Conservation (phyloP, 2,888 invertebrate species). For the Ophonus ardosiacus region DNA sequence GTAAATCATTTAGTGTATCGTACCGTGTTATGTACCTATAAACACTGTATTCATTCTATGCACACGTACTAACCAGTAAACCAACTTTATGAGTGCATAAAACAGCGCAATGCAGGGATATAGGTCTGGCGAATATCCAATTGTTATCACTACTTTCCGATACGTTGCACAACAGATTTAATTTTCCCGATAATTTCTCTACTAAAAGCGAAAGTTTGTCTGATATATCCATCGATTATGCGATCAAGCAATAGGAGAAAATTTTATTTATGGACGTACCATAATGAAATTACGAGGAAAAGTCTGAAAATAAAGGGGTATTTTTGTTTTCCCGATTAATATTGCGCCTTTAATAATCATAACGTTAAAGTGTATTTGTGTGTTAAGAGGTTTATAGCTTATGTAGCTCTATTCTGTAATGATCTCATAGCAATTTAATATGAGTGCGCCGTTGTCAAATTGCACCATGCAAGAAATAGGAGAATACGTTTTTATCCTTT, state of each 20-base stretch:
- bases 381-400: too few relatives aligned
- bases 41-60: neutral
- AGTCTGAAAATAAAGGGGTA: too few relatives aligned
- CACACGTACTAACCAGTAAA: neutral
- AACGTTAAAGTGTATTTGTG: too few relatives aligned
- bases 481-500: too few relatives aligned
- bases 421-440: too few relatives aligned
- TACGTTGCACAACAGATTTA: slow-evolving; percentile 46
- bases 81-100: neutral
- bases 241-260: neutral
- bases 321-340: too few relatives aligned
- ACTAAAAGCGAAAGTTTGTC: slow-evolving; percentile 36
- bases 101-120: neutral
- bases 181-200: slow-evolving; percentile 20
- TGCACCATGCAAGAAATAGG: too few relatives aligned
- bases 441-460: too few relatives aligned
- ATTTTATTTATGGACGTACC: neutral
- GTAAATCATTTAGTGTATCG: neutral
- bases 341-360: too few relatives aligned
- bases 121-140: slow-evolving; percentile 23
- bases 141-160: slow-evolving; percentile 46
- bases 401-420: too few relatives aligned
- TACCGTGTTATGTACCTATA: neutral
- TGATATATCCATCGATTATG: neutral
- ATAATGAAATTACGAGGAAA: neutral